phyloP scores from a whole-genome alignment of 1,140 invertebrate genomes.

The Neuroterus valhalla region DNA sequence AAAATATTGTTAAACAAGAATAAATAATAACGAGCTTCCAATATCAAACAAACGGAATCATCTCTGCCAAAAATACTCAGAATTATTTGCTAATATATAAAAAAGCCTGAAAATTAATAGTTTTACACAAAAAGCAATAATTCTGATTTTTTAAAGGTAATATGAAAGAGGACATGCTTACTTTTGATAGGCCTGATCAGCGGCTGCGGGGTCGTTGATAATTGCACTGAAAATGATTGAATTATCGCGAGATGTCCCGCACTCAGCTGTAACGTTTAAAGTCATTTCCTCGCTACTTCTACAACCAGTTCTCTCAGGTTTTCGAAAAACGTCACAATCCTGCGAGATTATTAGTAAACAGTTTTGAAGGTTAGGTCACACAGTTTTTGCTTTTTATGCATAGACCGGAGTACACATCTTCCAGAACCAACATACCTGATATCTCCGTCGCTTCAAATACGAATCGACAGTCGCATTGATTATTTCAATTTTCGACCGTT shows the following conservation, averaged over 20 bases:
- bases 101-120: no score
- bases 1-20: no score
- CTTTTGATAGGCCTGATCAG: constrained; percentile 72
- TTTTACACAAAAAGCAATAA: not conserved
- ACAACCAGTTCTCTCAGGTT: constrained; percentile 58
- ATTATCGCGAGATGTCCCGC: constrained; percentile 70
- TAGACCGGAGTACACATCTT: not conserved
- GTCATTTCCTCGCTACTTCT: constrained; percentile 70
- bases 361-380: constrained; percentile 56
- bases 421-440: constrained; percentile 62
- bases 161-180: constrained; percentile 38
- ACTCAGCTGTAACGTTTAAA: constrained; percentile 65
- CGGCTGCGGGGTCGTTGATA: constrained; percentile 67
- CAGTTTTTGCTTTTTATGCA: constrained; percentile 11
- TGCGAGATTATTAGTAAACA: constrained; percentile 58
- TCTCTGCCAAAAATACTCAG: no score
- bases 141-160: constrained; percentile 2
- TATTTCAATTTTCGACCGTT: constrained; percentile 71
- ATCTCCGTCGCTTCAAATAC: constrained; percentile 72
- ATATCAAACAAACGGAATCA: no score
- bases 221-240: constrained; percentile 73
- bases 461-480: constrained; percentile 73
- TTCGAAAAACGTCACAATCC: constrained; percentile 66
- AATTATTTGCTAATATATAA: no score
- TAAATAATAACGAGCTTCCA: no score